phyloP scores from a whole-genome alignment of 2,797 vertebrate genomes.

The Champsocephalus esox region DNA sequence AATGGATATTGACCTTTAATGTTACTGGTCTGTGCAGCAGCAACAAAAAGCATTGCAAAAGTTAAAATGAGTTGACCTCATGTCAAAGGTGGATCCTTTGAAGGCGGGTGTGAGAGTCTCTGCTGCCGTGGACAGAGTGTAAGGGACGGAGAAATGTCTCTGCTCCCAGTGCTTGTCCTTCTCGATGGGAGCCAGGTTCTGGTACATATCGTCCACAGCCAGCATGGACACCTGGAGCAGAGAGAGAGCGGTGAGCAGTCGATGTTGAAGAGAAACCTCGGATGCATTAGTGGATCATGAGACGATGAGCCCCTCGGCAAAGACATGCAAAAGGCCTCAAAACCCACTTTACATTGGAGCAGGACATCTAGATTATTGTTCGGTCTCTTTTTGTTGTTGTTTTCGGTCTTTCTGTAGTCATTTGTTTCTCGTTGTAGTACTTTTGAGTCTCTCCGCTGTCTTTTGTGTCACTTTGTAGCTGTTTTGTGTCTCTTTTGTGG shows the following conservation, averaged over 20 bases:
- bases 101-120: conserved; percentile 86
- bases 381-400: too few relatives aligned
- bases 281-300: neutral
- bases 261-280: neutral
- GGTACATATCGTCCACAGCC: conserved; percentile 92
- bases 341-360: too few relatives aligned
- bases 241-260: neutral
- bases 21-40: conserved; percentile 4
- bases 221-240: conserved; percentile 89
- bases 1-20: too few relatives aligned
- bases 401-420: too few relatives aligned
- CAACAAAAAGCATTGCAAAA: neutral
- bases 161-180: conserved; percentile 91
- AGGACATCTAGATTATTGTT: too few relatives aligned
- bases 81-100: conserved; percentile 91
- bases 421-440: too few relatives aligned
- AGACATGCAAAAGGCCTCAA: too few relatives aligned
- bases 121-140: conserved; percentile 82
- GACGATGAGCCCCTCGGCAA: too few relatives aligned
- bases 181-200: conserved; percentile 84
- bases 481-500: too few relatives aligned
- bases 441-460: too few relatives aligned
- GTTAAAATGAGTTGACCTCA: conserved; percentile 77
- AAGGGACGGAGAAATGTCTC: conserved; percentile 81
- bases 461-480: too few relatives aligned